These are phyloP conservation scores for Minunthozetes semirufus DNA, from an alignment of 2,888 invertebrate species.

Conservation along the genomic window DNA sequence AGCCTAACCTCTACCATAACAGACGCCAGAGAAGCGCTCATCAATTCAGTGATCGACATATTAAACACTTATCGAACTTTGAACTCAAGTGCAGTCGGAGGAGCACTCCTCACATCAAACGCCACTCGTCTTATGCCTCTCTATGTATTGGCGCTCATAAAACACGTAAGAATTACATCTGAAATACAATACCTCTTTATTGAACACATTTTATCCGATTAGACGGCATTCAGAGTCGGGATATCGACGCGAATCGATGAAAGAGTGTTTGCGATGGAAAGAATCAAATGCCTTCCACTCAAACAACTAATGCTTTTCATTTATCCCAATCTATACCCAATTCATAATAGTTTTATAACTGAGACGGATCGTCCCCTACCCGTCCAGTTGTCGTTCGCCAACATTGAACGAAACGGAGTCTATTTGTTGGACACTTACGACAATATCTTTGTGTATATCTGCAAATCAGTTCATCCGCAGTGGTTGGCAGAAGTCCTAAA, in stretches of 20 bases:
- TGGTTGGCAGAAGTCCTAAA: conserved; percentile 73
- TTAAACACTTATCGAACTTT: conserved; percentile 64
- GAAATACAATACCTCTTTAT: conserved; percentile 24
- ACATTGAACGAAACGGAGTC: conserved; percentile 68
- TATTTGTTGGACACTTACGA: conserved; percentile 85
- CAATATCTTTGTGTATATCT: conserved; percentile 71
- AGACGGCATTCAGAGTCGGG: conserved; percentile 83
- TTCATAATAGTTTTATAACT: conserved; percentile 55
- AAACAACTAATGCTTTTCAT: conserved; percentile 69
- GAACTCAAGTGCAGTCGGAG: conserved; percentile 52
- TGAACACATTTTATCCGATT: conserved; percentile 39
- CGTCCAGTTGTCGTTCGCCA: conserved; percentile 71
- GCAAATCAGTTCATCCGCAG: conserved; percentile 65
- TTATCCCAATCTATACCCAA: conserved; percentile 85
- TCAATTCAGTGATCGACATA: conserved; percentile 88
- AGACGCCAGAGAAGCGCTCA: conserved; percentile 92
- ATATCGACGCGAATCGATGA: conserved; percentile 85
- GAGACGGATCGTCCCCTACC: conserved; percentile 24
- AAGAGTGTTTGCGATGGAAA: conserved; percentile 84
- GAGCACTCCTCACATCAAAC: conserved; percentile 66
- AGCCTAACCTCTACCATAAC: conserved; percentile 73
- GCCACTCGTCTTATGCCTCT: conserved; percentile 76
- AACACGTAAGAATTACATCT: conserved; percentile 59
- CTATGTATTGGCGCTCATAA: conserved; percentile 78
- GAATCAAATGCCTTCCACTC: conserved; percentile 80